Conservation (phyloP, 2,113 vertebrate species). For the Nestor notabilis region DNA sequence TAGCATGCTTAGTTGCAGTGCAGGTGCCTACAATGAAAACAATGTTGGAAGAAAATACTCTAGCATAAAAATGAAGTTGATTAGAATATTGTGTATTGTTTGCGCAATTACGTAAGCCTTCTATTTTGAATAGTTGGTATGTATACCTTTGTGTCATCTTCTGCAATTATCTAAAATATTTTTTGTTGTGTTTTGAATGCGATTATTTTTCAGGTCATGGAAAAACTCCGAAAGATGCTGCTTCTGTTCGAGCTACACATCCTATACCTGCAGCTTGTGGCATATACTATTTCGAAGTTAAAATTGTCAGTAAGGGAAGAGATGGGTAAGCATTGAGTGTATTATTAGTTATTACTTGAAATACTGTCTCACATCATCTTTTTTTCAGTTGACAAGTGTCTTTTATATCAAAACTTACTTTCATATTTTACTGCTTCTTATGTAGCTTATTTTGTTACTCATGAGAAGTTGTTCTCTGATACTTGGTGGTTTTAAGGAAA, state of each 20-base stretch:
- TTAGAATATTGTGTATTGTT: neutral
- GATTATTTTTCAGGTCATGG: conserved; percentile 88
- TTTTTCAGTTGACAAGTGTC: neutral
- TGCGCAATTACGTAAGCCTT: neutral
- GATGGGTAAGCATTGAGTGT: conserved; percentile 87
- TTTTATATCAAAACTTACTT: neutral
- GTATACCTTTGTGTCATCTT: neutral
- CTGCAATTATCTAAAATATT: neutral
- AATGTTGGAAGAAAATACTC: neutral
- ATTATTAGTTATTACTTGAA: neutral
- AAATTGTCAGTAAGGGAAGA: conserved; percentile 99
- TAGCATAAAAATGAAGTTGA: neutral
- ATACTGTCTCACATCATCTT: neutral
- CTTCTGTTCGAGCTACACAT: conserved; percentile 95
- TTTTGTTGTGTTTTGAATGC: conserved; percentile 18
- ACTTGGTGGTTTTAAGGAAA: neutral
- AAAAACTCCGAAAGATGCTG: conserved; percentile 98
- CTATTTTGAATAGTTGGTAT: neutral
- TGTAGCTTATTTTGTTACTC: neutral
- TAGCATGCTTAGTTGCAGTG: neutral
- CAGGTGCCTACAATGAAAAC: neutral
- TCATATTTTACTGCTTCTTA: neutral
- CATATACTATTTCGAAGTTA: conserved; percentile 99
- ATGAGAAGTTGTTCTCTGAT: neutral
- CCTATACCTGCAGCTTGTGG: conserved; percentile 98